Evolutionary conservation across 2,113 vertebrate species (phyloP).

Genomic region (Carollia perspicillata): DNA sequence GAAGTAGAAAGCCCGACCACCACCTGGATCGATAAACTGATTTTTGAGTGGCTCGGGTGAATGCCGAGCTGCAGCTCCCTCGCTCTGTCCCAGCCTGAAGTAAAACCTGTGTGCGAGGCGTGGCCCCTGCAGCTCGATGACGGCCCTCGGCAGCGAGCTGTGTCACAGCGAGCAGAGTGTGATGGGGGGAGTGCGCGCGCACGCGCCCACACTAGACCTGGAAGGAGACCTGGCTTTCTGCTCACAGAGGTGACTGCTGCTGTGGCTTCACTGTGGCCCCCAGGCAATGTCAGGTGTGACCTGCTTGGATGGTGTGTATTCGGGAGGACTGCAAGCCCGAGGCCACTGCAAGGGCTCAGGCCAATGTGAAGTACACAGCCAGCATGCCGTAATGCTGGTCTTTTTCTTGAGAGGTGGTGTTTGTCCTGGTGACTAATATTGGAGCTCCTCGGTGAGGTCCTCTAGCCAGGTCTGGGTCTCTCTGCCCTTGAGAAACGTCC

Average conservation of each 20-base stretch:
- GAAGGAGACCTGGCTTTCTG: not conserved
- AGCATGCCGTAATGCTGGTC: not conserved
- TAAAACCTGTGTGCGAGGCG: not conserved
- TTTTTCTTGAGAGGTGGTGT: not conserved
- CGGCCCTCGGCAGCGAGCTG: not conserved
- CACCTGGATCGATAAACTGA: not conserved
- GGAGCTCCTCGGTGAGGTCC: not conserved
- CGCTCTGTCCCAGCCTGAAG: not conserved
- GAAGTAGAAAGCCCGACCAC: not conserved
- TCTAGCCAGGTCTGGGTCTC: rapidly evolving
- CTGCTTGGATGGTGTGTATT: not conserved
- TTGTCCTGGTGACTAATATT: not conserved
- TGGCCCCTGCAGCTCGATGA: rapidly evolving
- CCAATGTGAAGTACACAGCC: not conserved
- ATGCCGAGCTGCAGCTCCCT: rapidly evolving
- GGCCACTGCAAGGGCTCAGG: not conserved
- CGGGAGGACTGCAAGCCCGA: not conserved
- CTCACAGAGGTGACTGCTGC: not conserved
- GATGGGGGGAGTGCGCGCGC: rapidly evolving
- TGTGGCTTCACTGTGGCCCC: not conserved
- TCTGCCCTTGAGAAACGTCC: not conserved
- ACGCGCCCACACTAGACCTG: rapidly evolving
- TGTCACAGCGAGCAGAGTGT: rapidly evolving
- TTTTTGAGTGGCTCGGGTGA: not conserved
- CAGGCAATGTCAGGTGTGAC: not conserved